Evolutionary conservation across 2,797 vertebrate species (phyloP).

Genomic region (Gobio occitaniae): DNA sequence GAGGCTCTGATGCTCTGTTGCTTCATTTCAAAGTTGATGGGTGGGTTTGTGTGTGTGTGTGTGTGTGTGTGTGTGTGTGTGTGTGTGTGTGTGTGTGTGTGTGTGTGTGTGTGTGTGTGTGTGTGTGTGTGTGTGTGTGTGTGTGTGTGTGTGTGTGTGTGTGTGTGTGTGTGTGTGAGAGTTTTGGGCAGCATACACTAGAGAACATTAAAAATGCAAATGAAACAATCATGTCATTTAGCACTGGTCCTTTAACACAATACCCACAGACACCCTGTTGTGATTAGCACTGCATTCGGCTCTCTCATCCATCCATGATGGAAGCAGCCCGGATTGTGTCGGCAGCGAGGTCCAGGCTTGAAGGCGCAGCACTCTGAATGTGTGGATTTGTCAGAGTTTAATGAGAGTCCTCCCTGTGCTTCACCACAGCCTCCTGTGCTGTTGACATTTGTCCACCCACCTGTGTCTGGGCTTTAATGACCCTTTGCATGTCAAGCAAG

Average conservation of each 20-base stretch:
- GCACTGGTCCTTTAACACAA: neutral
- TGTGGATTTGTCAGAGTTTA: conserved; percentile 44
- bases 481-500: conserved; percentile 36
- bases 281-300: neutral
- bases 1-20: conserved; percentile 10
- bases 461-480: conserved; percentile 43
- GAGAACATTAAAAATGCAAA: conserved; percentile 8
- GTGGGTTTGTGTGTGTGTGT: neutral
- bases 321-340: neutral
- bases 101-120: neutral
- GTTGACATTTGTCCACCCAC: conserved; percentile 52
- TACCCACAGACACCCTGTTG: conserved; percentile 7
- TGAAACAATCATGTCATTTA: neutral
- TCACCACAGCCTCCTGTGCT: conserved; percentile 24
- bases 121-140: neutral
- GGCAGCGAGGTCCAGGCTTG: neutral
- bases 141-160: neutral
- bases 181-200: neutral
- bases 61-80: neutral
- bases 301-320: conserved; percentile 19
- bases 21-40: conserved; percentile 20
- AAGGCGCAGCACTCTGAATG: conserved; percentile 25
- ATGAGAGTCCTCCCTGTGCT: conserved; percentile 47
- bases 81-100: neutral
- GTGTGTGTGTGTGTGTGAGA: neutral